phyloP scores from a whole-genome alignment of 2,797 vertebrate species.

The Onychomys torridus region DNA sequence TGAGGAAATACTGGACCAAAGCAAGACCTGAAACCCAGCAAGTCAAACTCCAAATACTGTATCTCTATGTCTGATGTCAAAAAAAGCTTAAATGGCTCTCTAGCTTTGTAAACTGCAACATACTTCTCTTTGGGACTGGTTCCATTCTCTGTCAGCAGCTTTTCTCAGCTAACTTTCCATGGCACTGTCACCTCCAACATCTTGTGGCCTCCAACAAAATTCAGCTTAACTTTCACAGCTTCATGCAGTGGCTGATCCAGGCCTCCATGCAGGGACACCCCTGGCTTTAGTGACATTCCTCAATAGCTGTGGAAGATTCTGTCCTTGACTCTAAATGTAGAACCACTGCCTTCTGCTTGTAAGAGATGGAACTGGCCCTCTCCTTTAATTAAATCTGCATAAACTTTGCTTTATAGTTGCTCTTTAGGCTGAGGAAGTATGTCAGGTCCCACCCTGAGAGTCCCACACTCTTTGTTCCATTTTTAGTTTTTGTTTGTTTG shows the following conservation, averaged over 20 bases:
- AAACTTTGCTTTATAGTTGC: not conserved
- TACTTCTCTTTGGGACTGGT: not conserved
- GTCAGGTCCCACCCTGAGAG: not conserved
- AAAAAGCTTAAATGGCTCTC: not conserved
- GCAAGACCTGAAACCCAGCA: not conserved
- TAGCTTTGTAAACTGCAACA: not conserved
- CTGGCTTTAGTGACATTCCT: not conserved
- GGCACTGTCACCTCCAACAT: not conserved
- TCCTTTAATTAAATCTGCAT: not conserved
- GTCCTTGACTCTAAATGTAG: not conserved
- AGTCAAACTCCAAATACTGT: not conserved
- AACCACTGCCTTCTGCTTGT: not conserved
- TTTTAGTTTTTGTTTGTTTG: not conserved
- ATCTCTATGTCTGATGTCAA: not conserved
- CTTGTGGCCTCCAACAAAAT: not conserved
- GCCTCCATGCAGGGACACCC: not conserved
- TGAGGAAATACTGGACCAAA: not conserved
- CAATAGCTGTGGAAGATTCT: not conserved
- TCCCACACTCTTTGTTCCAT: not conserved
- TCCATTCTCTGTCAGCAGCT: not conserved
- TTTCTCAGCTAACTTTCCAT: not conserved
- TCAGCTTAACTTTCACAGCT: not conserved
- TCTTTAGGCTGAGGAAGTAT: not conserved
- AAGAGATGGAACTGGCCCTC: not conserved
- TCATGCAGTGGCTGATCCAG: not conserved